Percentiles rank a stretch among this genome's conserved stretches.
Evolutionary conservation across 2,888 invertebrate genomes (phyloP).

Genomic region (Nephrotoma flavescens): DNA sequence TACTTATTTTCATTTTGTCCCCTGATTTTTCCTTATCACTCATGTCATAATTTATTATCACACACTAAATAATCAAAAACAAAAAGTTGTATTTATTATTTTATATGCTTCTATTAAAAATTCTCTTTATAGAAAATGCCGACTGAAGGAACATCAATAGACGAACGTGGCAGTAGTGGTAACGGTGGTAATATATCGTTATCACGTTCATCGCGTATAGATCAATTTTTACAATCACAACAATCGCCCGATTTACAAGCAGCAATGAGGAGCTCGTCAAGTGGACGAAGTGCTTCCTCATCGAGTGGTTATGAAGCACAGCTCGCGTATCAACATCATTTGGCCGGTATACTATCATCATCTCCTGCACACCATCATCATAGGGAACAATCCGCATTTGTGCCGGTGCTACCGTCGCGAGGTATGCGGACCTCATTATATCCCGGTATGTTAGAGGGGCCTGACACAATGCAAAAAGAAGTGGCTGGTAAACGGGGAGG

Average conservation of each 20-base stretch:
- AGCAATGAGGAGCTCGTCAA: constrained; percentile 29
- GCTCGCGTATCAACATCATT: constrained; percentile 51
- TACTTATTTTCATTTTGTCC: not conserved
- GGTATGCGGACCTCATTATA: constrained; percentile 57
- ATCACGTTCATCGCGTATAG: constrained; percentile 37
- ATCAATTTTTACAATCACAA: constrained; percentile 41
- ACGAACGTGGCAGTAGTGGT: constrained; percentile 17
- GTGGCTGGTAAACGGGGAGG: constrained; percentile 3
- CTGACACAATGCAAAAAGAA: constrained; percentile 29
- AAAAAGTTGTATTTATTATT: not conserved
- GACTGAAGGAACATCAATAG: constrained; percentile 22
- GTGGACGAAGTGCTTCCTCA: constrained; percentile 33
- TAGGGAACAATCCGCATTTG: constrained; percentile 72
- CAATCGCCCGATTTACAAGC: constrained; percentile 11
- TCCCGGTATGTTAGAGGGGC: constrained; percentile 47
- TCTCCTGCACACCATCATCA: constrained; percentile 35
- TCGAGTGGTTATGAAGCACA: constrained; percentile 46
- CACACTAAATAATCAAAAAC: not conserved
- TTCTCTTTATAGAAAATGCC: constrained; percentile 19
- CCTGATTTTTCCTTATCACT: not conserved
- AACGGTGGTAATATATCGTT: constrained; percentile 18
- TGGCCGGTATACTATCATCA: constrained; percentile 32
- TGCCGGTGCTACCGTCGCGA: constrained; percentile 72
- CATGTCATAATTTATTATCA: not conserved
- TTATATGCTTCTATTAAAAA: not conserved